Conservation (phyloP, 2,888 invertebrate genomes). For the Phorcus lineatus region DNA sequence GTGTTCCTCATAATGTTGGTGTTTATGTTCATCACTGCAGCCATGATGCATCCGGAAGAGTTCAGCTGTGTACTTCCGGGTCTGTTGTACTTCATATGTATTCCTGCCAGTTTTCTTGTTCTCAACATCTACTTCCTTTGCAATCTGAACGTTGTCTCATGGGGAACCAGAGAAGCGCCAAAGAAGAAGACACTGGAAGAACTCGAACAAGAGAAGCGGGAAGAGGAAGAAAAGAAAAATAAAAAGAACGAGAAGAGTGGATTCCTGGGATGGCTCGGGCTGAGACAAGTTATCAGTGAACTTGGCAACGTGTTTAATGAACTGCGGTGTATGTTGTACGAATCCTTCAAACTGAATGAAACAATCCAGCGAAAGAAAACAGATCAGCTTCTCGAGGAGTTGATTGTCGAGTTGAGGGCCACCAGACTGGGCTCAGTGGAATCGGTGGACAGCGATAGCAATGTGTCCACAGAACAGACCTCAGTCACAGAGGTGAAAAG, state of each 20-base stretch:
- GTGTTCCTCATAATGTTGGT: constrained; percentile 77
- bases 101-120: constrained; percentile 95
- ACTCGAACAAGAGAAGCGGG: constrained; percentile 87
- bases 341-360: constrained; percentile 24
- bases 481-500: constrained; percentile 22
- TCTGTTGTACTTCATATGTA: constrained; percentile 89
- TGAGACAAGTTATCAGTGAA: constrained; percentile 56
- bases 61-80: constrained; percentile 79
- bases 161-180: constrained; percentile 91
- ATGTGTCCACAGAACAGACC: constrained; percentile 25
- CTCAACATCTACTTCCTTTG: constrained; percentile 94
- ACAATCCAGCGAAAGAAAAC: constrained; percentile 38
- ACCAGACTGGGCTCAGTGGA: constrained; percentile 11
- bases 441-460: constrained; percentile 2
- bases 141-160: constrained; percentile 93
- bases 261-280: constrained; percentile 76
- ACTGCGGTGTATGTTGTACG: constrained; percentile 29
- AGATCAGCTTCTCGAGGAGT: constrained; percentile 54
- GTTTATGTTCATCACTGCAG: constrained; percentile 97
- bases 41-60: constrained; percentile 95
- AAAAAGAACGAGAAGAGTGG: constrained; percentile 86
- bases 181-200: constrained; percentile 67
- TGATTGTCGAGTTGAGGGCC: constrained; percentile 50
- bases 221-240: constrained; percentile 77
- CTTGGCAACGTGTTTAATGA: constrained; percentile 53